Evolutionary conservation across 2,888 invertebrate species (phyloP).

Genomic region (Lepidonotus clava): DNA sequence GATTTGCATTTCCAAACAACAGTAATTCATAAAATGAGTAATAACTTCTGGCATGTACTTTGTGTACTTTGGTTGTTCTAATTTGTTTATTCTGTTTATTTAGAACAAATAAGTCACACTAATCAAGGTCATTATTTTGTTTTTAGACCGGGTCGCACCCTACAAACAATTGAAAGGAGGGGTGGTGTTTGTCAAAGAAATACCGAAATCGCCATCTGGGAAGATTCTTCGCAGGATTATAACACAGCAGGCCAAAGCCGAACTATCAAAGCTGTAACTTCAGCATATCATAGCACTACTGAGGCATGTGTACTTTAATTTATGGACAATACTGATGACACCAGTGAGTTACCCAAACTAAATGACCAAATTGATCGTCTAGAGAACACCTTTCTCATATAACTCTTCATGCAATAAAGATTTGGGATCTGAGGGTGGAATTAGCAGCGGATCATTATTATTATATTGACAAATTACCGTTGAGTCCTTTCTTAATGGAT

Average conservation of each 20-base stretch:
- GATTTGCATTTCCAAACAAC: background rate
- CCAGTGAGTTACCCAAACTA: no score
- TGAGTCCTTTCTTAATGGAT: no score
- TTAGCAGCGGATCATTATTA: no score
- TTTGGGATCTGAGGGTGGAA: no score
- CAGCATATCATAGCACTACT: no score
- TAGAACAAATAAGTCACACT: no score
- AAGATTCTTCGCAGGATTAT: background rate
- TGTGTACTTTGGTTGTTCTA: background rate
- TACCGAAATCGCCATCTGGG: background rate
- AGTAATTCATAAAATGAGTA: background rate
- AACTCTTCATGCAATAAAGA: no score
- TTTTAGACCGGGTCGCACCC: background rate
- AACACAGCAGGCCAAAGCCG: background rate
- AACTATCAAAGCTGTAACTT: background rate
- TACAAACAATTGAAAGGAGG: conserved; percentile 33
- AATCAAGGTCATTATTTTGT: background rate
- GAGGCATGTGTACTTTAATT: no score
- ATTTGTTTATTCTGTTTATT: background rate
- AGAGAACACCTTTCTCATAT: no score
- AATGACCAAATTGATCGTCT: no score
- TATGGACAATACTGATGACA: no score
- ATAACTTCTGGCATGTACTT: background rate
- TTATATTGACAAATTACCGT: no score
- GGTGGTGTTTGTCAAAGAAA: background rate